A percentile compares a stretch with the other conserved stretches of the same genome.
Evolutionary conservation across 2,113 vertebrate species (phyloP).

Genomic region (Xiphorhynchus elegans): DNA sequence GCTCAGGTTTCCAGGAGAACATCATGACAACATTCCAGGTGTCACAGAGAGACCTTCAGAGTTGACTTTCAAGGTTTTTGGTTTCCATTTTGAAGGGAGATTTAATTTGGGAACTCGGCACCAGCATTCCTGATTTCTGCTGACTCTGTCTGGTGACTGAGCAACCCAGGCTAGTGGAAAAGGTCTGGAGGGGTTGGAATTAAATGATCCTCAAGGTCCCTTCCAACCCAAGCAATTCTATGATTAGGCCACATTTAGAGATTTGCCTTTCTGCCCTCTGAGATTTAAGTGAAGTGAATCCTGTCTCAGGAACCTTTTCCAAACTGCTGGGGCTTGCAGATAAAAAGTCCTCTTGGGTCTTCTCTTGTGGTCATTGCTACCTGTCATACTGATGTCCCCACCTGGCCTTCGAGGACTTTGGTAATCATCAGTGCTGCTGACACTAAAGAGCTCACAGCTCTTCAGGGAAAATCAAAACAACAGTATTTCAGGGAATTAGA

Average conservation of each 20-base stretch:
- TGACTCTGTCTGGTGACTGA: not conserved
- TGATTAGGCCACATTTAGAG: not conserved
- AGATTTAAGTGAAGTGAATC: not conserved
- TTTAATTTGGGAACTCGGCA: not conserved
- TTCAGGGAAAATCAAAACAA: not conserved
- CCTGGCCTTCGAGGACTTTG: not conserved
- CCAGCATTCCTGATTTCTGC: not conserved
- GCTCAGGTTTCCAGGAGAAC: not conserved
- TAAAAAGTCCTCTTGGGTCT: not conserved
- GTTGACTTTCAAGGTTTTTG: rapidly evolving
- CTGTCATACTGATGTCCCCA: not conserved
- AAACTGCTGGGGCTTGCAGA: not conserved
- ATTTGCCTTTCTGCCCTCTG: not conserved
- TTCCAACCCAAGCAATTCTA: not conserved
- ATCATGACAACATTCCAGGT: not conserved
- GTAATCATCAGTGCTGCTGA: not conserved
- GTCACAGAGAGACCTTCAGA: not conserved
- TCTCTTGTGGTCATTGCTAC: not conserved
- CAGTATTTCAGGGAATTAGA: not conserved
- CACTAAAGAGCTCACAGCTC: not conserved
- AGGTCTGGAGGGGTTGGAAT: not conserved
- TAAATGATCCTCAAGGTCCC: not conserved
- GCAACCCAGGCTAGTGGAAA: not conserved
- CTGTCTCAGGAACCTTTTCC: not conserved
- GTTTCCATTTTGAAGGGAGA: not conserved